phyloP scores from a whole-genome alignment of 2,888 invertebrate genomes.

The Dryobota labecula region DNA sequence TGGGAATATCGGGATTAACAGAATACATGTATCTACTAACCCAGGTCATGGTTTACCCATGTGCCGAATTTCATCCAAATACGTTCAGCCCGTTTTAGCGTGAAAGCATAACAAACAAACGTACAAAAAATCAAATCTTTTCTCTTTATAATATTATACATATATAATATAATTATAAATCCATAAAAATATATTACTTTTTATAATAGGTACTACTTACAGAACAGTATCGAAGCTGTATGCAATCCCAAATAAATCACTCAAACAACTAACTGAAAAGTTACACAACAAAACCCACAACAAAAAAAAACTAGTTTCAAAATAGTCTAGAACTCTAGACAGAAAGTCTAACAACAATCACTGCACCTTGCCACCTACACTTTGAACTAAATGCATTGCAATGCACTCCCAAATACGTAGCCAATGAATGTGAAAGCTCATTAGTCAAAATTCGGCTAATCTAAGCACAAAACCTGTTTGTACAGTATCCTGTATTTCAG shows the following conservation, averaged over 20 bases:
- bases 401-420: slow-evolving; percentile 54
- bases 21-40: too few relatives aligned
- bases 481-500: slow-evolving; percentile 17
- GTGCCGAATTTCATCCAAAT: too few relatives aligned
- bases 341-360: slow-evolving; percentile 49
- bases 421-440: slow-evolving; percentile 39
- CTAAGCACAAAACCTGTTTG: slow-evolving; percentile 38
- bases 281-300: slow-evolving; percentile 27
- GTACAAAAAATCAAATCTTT: too few relatives aligned
- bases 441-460: slow-evolving; percentile 35
- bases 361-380: slow-evolving; percentile 60
- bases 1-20: too few relatives aligned
- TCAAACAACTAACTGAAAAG: slow-evolving; percentile 18
- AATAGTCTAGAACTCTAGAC: slow-evolving; percentile 25
- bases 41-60: too few relatives aligned
- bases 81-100: too few relatives aligned
- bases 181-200: too few relatives aligned
- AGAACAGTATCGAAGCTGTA: background rate
- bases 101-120: too few relatives aligned
- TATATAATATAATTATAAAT: too few relatives aligned
- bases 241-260: slow-evolving; percentile 8
- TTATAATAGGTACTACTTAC: slow-evolving; percentile 18
- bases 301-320: slow-evolving; percentile 21
- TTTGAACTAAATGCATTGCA: slow-evolving; percentile 57
- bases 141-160: too few relatives aligned